Percentiles rank a stretch among this genome's conserved stretches.
These are phyloP conservation scores for Drosophila tanythrix DNA, from an alignment of 2,888 invertebrate species.

Conservation along the genomic window DNA sequence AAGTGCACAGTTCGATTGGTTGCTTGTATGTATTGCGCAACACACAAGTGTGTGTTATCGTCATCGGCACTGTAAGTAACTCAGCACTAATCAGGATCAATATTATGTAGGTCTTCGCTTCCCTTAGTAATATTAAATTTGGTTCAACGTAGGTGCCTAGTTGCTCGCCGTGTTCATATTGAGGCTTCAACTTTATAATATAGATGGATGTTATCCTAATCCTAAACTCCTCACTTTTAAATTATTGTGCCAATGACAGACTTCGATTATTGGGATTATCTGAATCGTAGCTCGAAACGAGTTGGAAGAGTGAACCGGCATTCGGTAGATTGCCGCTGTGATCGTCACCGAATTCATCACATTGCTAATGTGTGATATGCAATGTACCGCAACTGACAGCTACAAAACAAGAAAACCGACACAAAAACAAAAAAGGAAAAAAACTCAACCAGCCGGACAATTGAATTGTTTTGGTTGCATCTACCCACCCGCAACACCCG, in stretches of 20 bases:
- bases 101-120: no score
- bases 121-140: neutral
- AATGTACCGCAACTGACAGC: conserved; percentile 80
- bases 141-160: neutral
- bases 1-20: neutral
- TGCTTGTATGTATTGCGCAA: neutral
- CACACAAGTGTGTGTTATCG: neutral
- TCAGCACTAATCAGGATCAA: neutral
- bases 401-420: conserved; percentile 59
- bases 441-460: conserved; percentile 70
- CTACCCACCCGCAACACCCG: conserved; percentile 45
- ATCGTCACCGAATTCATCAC: conserved; percentile 57
- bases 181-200: neutral
- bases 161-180: neutral
- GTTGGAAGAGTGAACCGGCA: neutral
- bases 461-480: conserved; percentile 71
- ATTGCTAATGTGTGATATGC: conserved; percentile 82
- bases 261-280: neutral
- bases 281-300: neutral
- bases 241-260: neutral
- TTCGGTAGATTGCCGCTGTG: conserved; percentile 22
- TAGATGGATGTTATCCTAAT: neutral
- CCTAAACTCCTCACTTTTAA: neutral
- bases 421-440: conserved; percentile 34
- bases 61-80: no score